Base-by-base conservation (phyloP, 2,888 invertebrate genomes). In the Perdita meconis region DNA sequence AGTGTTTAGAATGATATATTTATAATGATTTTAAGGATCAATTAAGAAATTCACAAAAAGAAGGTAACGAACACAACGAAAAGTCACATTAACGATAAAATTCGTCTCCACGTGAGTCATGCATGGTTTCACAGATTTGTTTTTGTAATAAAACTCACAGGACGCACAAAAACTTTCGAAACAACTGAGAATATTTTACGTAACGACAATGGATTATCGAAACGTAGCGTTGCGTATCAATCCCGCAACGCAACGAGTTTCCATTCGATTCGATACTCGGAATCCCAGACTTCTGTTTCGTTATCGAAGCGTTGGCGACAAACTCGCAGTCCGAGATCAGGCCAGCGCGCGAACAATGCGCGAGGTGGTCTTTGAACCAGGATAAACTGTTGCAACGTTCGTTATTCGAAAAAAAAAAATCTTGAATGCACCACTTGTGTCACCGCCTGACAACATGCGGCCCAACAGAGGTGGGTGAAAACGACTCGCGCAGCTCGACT, bases 301-400 rank as follows among this genome's bases (percentile, higher is more conserved):
- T 70, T 68, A 71, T 80, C 76, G 61, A 66, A 59, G 80, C 71
- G 79, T 76, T 78, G 85, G 83, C 81, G 82, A 82, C 85, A 81
- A 70, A 66, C 76, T 65, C 63, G 75, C 78, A 51, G 73, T 74
- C 77, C 84, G 77, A 30, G 69, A 78, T 76, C 81, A 63, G 66
- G 75, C 72, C 73, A 55, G 53, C 75, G 77, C 69, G 77, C 78
- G 72, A 81, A 82, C 80, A 79, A 74, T 75, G 83, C 82, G 79
- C 84, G 86, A 85, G 76, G 81, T 85, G 89, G 87, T 90, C 90
- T 88, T 84, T 86, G 89, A 90, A 91, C 89, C 90, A 88, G 90
- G 88, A 89, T 88, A 61, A 30, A 65, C 56, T 76, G 68, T 78
- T 72, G 84, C 79, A 70, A 81, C 71, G 60, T 64, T 60, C 40